Conservation (phyloP, 2,113 vertebrate genomes). For the Buteo buteo region DNA sequence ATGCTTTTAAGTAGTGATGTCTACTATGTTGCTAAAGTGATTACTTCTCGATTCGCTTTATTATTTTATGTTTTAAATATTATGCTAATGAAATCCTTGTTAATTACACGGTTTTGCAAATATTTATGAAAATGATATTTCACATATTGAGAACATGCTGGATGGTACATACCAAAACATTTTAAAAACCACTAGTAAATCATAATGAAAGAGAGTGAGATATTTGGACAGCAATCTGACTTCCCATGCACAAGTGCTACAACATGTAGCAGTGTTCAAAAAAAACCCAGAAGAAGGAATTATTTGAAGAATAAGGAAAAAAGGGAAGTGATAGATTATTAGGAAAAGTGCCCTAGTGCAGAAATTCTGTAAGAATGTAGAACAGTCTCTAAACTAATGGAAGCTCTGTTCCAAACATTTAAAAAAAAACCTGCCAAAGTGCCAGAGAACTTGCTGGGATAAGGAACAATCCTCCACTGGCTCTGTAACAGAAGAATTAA, state of each 20-base stretch:
- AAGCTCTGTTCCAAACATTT: not conserved
- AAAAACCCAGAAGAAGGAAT: not conserved
- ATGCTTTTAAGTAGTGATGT: not conserved
- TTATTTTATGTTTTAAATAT: not conserved
- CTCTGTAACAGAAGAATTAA: conserved; percentile 19
- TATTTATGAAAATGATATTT: not conserved
- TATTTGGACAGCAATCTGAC: not conserved
- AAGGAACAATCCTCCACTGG: not conserved
- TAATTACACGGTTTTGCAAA: not conserved
- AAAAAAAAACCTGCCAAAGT: not conserved
- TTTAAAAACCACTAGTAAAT: not conserved
- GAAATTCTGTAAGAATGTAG: not conserved
- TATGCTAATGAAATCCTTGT: not conserved
- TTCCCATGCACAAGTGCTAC: not conserved
- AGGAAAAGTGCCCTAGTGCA: not conserved
- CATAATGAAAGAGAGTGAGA: not conserved
- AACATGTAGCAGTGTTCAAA: not conserved
- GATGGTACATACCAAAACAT: not conserved
- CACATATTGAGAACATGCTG: not conserved
- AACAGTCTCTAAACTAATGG: not conserved
- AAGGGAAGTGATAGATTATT: not conserved
- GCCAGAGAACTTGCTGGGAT: not conserved
- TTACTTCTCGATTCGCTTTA: not conserved
- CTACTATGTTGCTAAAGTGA: not conserved
- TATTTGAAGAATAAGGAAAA: not conserved